phyloP scores from a whole-genome alignment of 2,888 invertebrate genomes.

The Tachina grossa region DNA sequence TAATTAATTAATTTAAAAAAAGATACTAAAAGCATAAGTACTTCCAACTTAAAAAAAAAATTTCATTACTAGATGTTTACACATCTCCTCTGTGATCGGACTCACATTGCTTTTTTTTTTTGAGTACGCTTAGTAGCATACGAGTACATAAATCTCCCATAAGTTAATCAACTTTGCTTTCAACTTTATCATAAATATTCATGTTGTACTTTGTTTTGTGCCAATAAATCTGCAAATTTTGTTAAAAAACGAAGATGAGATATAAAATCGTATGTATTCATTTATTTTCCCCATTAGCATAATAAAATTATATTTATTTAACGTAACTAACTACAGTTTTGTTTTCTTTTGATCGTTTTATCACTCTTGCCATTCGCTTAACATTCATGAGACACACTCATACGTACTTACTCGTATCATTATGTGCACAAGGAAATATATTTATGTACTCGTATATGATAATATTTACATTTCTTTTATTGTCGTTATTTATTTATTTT shows the following conservation, averaged over 20 bases:
- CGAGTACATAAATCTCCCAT: no score
- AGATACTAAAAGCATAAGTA: no score
- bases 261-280: conserved; percentile 9
- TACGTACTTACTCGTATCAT: not conserved
- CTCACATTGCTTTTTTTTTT: no score
- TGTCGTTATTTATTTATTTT: not conserved
- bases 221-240: conserved; percentile 10
- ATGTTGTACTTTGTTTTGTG: no score
- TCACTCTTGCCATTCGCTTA: not conserved
- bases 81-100: no score
- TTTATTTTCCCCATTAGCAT: conserved; percentile 35
- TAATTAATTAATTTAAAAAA: no score
- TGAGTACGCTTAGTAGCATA: no score
- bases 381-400: not conserved
- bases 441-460: not conserved
- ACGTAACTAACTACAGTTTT: not conserved
- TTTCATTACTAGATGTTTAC: no score
- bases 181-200: no score
- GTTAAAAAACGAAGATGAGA: conserved; percentile 16
- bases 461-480: conserved; percentile 9
- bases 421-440: no score
- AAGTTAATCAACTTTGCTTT: no score
- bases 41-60: no score
- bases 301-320: conserved; percentile 29
- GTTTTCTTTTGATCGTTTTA: not conserved